Base-by-base conservation (phyloP, 2,797 vertebrate genomes). In the Chelidonichthys spinosus region DNA sequence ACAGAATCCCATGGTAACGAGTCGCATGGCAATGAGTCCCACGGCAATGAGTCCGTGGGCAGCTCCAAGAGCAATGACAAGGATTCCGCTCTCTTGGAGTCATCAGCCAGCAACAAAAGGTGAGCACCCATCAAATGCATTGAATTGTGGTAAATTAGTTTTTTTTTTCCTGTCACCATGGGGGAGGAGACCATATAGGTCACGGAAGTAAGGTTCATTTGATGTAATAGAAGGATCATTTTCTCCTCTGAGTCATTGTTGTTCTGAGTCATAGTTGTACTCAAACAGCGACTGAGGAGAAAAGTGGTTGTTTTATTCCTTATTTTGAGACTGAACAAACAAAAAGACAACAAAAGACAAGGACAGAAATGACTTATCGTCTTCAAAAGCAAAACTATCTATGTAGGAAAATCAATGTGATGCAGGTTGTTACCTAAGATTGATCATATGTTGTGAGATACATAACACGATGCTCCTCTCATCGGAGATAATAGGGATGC, bases 1-100 rank as follows among this genome's bases (percentile, higher is more conserved):
- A 95, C 93, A 13, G 95, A 97, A 64, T 94, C 95, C 63, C 95
- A 93, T 1, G 93, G 96, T 18, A 96, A 95, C n/a, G 89, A 96
- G 76, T 97, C 94, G 0, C 92, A 90, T 0, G 94, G 96, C 2
- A 95, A 92, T 43, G 96, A 95, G 66, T 97, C 95, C 1, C 95
- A 93, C 32, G 94, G 94, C 70, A 95, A 96, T 11, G 95, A 95
- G 63, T 95, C 95, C 1, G 94, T 95, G 58, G 94, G 87, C 68
- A 94, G 94, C 81, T 95, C 92, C 2, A 94, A 82, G 1, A 90
- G 92, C 84, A 95, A 94, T 4, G 87, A 93, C 53, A 97, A 96
- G 76, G 96, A 97, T 77, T 96, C 95, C 0, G 93, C 94, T 50
- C 87, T 97, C 0, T 46, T 94, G 90, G 95, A 96, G 78, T 96